Base-by-base conservation (phyloP, 2,888 invertebrate species). In the Agrochola lychnidis region DNA sequence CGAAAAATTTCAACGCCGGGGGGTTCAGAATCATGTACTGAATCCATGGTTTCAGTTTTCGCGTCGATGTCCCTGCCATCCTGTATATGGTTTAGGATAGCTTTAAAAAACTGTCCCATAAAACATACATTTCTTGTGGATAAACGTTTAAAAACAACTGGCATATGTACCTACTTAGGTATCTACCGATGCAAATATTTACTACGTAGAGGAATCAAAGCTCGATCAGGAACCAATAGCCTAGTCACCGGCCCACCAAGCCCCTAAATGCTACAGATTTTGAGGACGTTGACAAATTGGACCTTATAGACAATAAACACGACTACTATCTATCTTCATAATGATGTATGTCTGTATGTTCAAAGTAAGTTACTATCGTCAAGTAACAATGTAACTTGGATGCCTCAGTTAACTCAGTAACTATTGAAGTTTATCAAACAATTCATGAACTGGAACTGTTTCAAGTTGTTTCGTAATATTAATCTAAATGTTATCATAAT, bases 391-490 rank as follows among this genome's bases (percentile, higher is more conserved):
- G 53, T 62, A 79, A 71, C 53, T 77, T 62, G 14, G 45, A 48
- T 70, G n/a, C 9, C 62, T n/a, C 16, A 14, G 36, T 61, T 45
- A 51, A 68, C 68, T n/a, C 7, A 2, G 57, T 59, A 78, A 71
- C 79, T 62, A 70, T 77, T 62, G 71, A 78, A 78, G 62, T 71
- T 78, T 56, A 30, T 48, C n/a, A 45, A 79, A 79, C 79, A 77
- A 79, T 70, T 25, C 36, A 12, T 19, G 53, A 53, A 22, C 61
- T 71, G 36, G 14, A 70, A n/a, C n/a, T 30, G 40, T 48, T 71
- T 36, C 40, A n/a, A 71, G 40, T 63, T 79, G 36, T 62, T 56
- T 71, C 14, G 16, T 48, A 19, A 63, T 79, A 77, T 63, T 71
- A 78, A 51, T 79, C 48, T 57, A 42, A 79, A 25, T 48, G 45